Base-by-base conservation (phyloP, 2,113 vertebrate genomes). In the Zosterops borbonicus region DNA sequence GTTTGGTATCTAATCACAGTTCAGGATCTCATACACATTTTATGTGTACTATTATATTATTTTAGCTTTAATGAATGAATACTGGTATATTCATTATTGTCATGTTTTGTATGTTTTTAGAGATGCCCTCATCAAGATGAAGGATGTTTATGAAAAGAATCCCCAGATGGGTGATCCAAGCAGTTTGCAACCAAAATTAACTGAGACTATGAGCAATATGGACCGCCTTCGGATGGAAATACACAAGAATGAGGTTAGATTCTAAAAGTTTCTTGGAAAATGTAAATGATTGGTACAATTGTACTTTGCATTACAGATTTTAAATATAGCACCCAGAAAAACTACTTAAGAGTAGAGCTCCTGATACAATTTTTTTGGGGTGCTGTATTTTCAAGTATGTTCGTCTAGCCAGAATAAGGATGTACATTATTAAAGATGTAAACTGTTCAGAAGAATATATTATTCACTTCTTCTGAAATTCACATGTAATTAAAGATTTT, bases 51-150 rank as follows among this genome's bases (percentile, higher is more conserved):
- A 19, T 44, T 44, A 44, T 44, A 44, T 46, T 46, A 46, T 21
- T 46, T 46, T 46, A 46, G 46, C 20, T 46, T 46, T 21, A 46
- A 46, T 46, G 46, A 46, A 46, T 46, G 20, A 46, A 46, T 46
- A 46, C 46, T 46, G 46, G 35, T 39, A 4, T 52, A 11, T 49
- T 71, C 53, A 50, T 73, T 62, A 22, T 28, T 76, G 33, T 42
- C 3, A 42, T 14, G 12, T 31, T 78, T 71, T 86, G 7, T 82
- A 44, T 33, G 25, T 25, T 91, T 71, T 89, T 93, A 92, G 99
- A 98, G 99, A 99, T 90, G 99, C 99, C 10, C 98, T 99, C 94
- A 99, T 99, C 97, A 99, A 99, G 98, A 99, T 99, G 99, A 99
- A 99, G 98, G 99, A 99, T n/a, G 99, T 99, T 27, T 99, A 99